These are phyloP conservation scores for honey bee (Apis mellifera) DNA, from an alignment of 1,140 invertebrate genomes.

Conservation along the genomic window DNA sequence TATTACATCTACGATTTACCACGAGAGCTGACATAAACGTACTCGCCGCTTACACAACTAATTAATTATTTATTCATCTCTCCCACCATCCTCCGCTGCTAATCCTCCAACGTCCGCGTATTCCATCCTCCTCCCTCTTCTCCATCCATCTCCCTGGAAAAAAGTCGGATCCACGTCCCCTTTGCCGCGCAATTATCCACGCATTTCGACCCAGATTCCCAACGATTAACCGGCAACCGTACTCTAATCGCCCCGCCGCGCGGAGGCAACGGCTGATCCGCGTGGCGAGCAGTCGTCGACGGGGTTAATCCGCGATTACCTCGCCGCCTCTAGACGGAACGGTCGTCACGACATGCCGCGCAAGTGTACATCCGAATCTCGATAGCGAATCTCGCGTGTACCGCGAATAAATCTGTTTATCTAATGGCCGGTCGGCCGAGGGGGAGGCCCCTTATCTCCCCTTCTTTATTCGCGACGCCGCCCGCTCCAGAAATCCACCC, in stretches of 20 bases:
- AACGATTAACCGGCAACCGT: not conserved
- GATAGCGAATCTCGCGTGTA: conserved; percentile 42
- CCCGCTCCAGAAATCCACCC: not conserved
- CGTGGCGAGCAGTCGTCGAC: not conserved
- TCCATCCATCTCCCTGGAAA: no score
- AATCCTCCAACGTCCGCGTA: no score
- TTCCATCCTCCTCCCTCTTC: no score
- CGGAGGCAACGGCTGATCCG: conserved; percentile 4
- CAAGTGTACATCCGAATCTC: conserved; percentile 41
- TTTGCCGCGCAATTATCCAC: not conserved
- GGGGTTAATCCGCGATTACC: conserved; percentile 34
- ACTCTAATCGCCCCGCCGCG: not conserved
- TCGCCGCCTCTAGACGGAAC: not conserved
- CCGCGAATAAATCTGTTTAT: conserved; percentile 48
- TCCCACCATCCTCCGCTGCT: no score
- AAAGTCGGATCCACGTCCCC: not conserved
- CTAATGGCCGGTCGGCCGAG: conserved; percentile 23
- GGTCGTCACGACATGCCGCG: conserved; percentile 19
- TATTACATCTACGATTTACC: no score
- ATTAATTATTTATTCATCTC: no score
- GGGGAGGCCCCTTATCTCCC: conserved; percentile 29
- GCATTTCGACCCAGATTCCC: conserved; percentile 6
- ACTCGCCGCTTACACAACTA: no score
- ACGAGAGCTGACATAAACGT: no score
- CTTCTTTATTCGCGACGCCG: conserved; percentile 43